Conservation (phyloP, 1,140 invertebrate species). For the Meloidogyne hapla region DNA sequence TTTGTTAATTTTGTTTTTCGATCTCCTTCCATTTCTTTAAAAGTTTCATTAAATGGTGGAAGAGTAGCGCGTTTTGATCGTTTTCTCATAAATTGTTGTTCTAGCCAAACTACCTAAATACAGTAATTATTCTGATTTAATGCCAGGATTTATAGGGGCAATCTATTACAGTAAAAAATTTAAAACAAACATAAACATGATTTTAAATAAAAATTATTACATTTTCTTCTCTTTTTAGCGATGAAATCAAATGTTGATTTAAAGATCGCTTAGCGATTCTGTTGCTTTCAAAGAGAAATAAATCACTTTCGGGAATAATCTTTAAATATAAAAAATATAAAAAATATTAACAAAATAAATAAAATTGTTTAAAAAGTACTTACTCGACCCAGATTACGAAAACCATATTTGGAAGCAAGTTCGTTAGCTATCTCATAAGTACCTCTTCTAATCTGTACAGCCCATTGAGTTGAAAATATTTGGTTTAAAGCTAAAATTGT, state of each 20-base stretch:
- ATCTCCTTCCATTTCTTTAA: too few relatives aligned
- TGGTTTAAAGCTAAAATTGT: too few relatives aligned
- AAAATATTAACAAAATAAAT: not conserved
- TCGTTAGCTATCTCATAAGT: slow-evolving; percentile 47
- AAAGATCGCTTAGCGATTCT: slow-evolving; percentile 21
- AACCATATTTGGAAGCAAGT: slow-evolving; percentile 60
- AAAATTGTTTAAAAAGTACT: slow-evolving; percentile 24
- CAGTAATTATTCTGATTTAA: slow-evolving; percentile 26
- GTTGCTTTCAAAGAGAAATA: slow-evolving; percentile 42
- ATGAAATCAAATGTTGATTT: slow-evolving; percentile 20
- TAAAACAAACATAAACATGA: too few relatives aligned
- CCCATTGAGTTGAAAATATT: too few relatives aligned
- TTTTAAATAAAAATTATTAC: too few relatives aligned
- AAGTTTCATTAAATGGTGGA: too few relatives aligned
- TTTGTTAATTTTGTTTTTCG: not conserved
- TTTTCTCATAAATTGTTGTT: slow-evolving; percentile 85
- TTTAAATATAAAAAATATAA: slow-evolving; percentile 46
- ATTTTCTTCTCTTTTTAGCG: slow-evolving; percentile 34
- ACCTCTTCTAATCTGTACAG: slow-evolving; percentile 53
- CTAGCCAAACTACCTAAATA: slow-evolving; percentile 81
- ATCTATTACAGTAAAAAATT: too few relatives aligned
- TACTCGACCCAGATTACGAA: slow-evolving; percentile 56
- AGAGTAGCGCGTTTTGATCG: slow-evolving; percentile 75
- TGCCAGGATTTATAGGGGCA: slow-evolving; percentile 7
- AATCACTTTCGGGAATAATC: slow-evolving; percentile 36